phyloP scores from a whole-genome alignment of 2,888 invertebrate species.

The Zaprionus obscuricornis region DNA sequence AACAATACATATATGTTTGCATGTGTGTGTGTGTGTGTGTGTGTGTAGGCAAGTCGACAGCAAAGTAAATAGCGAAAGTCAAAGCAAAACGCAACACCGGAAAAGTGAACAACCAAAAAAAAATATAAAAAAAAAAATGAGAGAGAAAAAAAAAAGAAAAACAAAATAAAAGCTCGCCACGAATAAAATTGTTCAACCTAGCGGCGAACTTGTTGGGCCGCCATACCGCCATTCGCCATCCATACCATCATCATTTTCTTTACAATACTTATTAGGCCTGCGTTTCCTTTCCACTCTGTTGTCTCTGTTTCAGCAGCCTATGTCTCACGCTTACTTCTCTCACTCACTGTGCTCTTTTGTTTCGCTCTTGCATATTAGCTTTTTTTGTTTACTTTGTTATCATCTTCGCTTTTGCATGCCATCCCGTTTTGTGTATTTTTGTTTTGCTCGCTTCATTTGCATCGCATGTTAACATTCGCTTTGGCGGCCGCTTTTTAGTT shows the following conservation, averaged over 20 bases:
- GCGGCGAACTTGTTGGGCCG: constrained; percentile 30
- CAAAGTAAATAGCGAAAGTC: constrained; percentile 41
- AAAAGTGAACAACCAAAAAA: constrained; percentile 48
- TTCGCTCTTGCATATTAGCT: constrained; percentile 10
- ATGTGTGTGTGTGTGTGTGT: too few species aligned
- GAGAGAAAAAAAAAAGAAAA: background rate
- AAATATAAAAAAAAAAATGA: background rate
- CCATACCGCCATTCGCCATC: constrained; percentile 1
- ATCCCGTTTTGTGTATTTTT: constrained; percentile 52
- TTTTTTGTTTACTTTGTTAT: constrained; percentile 54
- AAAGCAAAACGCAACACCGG: constrained; percentile 48
- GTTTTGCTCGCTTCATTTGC: constrained; percentile 71
- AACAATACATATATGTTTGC: constrained; percentile 5
- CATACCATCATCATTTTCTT: constrained; percentile 4
- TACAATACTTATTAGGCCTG: background rate
- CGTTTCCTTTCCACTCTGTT: background rate
- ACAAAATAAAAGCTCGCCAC: constrained; percentile 11
- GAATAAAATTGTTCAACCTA: constrained; percentile 7
- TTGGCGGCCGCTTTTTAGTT: constrained; percentile 21
- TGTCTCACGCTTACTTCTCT: background rate
- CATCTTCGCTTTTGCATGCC: constrained; percentile 22
- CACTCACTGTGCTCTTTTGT: constrained; percentile 7
- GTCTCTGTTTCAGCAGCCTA: background rate
- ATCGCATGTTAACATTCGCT: constrained; percentile 26
- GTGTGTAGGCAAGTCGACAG: constrained; percentile 17